A percentile compares a stretch with the other conserved stretches of the same genome.
Evolutionary conservation across 2,888 invertebrate species (phyloP).

Genomic region (Eupithecia pulchellata): DNA sequence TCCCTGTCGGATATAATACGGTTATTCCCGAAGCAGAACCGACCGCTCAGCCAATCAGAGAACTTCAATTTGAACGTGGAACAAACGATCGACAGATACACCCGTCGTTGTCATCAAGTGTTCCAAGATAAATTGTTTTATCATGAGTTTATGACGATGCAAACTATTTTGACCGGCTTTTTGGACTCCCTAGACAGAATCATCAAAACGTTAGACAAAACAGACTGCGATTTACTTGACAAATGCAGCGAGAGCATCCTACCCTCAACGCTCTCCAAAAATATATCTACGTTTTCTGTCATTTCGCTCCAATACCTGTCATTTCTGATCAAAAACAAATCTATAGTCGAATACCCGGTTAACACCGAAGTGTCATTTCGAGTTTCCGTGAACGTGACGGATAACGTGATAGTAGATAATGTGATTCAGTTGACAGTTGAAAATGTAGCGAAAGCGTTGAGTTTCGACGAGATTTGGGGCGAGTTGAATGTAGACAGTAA

Average conservation of each 20-base stretch:
- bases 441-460: conserved; percentile 74
- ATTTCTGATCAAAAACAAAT: conserved; percentile 81
- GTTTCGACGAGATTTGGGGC: conserved; percentile 73
- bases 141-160: conserved; percentile 74
- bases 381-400: conserved; percentile 59
- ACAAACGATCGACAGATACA: conserved; percentile 79
- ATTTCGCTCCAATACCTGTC: conserved; percentile 80
- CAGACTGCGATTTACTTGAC: conserved; percentile 76
- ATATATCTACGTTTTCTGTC: conserved; percentile 74
- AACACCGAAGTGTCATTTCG: conserved; percentile 77
- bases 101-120: conserved; percentile 78
- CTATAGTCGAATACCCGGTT: conserved; percentile 74
- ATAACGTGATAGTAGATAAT: conserved; percentile 72
- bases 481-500: conserved; percentile 76
- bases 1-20: conserved; percentile 70
- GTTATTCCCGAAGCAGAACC: conserved; percentile 77
- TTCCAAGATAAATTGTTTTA: conserved; percentile 81
- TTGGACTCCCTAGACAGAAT: conserved; percentile 65
- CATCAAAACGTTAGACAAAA: conserved; percentile 65
- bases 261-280: conserved; percentile 65
- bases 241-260: conserved; percentile 73
- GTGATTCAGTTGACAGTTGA: conserved; percentile 68
- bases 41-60: conserved; percentile 81
- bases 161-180: conserved; percentile 70
- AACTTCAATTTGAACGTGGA: conserved; percentile 74